phyloP scores from a whole-genome alignment of 37 sponge, comb jelly and placozoan species.

The Aplysina aerophoba region DNA sequence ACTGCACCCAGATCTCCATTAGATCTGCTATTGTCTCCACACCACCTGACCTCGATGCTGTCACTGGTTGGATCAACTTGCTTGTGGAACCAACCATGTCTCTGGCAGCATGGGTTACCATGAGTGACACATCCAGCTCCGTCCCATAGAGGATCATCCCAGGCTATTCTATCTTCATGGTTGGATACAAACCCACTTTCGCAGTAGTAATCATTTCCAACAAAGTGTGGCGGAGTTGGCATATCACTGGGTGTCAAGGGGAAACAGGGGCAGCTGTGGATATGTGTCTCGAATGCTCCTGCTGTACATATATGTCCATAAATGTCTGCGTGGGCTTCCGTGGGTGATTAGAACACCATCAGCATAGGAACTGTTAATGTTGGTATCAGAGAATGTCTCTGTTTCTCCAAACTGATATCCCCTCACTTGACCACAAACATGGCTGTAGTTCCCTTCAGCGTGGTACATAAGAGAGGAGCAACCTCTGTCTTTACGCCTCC shows the following conservation, averaged over 20 bases:
- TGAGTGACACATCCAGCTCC: slow-evolving; percentile 20
- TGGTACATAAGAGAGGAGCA: slow-evolving; percentile 4
- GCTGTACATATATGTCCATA: slow-evolving; percentile 19
- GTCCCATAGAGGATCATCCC: slow-evolving; percentile 41
- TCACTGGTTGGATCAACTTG: slow-evolving; percentile 5
- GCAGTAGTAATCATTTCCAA: slow-evolving; percentile 35
- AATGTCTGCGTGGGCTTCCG: slow-evolving; percentile 21
- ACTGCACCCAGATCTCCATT: slow-evolving; percentile 22
- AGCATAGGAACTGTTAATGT: background rate
- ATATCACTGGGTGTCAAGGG: too few relatives aligned
- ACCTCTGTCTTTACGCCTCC: background rate
- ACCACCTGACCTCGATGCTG: slow-evolving; percentile 33
- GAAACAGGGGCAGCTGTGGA: background rate
- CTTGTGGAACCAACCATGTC: slow-evolving; percentile 29
- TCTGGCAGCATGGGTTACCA: slow-evolving; percentile 16
- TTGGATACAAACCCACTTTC: background rate
- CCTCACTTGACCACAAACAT: slow-evolving; percentile 21
- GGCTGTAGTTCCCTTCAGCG: background rate
- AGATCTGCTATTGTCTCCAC: background rate
- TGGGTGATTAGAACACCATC: slow-evolving; percentile 15
- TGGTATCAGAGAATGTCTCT: background rate
- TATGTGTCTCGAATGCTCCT: background rate
- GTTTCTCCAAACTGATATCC: background rate
- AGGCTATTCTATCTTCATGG: background rate
- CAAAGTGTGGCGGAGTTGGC: background rate